Percentiles rank a stretch among this genome's conserved stretches.
Conservation (phyloP, 2,888 invertebrate species). For the Xanthia togata region DNA sequence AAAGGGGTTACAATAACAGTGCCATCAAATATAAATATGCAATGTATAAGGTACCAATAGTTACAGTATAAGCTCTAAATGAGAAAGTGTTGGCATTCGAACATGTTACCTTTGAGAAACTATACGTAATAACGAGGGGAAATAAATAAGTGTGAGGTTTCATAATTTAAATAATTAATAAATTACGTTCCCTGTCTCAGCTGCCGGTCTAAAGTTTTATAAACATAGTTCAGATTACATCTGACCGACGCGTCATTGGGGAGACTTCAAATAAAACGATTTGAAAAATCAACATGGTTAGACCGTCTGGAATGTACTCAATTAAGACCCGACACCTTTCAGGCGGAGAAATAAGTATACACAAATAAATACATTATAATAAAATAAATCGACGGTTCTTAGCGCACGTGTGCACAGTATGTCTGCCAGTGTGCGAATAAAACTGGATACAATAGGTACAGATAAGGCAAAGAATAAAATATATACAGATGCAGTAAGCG, state of each 20-base stretch:
- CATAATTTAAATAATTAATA: constrained; percentile 60
- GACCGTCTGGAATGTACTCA: constrained; percentile 89
- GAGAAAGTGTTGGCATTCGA: constrained; percentile 75
- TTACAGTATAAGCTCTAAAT: constrained; percentile 86
- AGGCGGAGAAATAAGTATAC: constrained; percentile 84
- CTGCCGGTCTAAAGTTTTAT: constrained; percentile 79
- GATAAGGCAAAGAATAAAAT: constrained; percentile 75
- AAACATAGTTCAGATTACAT: constrained; percentile 86
- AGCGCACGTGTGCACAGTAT: constrained; percentile 27
- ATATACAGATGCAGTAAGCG: constrained; percentile 83
- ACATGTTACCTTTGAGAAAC: constrained; percentile 58
- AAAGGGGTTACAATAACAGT: constrained; percentile 88
- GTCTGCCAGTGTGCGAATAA: constrained; percentile 59
- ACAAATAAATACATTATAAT: constrained; percentile 74
- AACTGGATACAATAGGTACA: constrained; percentile 66
- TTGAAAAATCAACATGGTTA: constrained; percentile 86
- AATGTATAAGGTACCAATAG: constrained; percentile 85
- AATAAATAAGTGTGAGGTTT: constrained; percentile 53
- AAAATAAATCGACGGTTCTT: constrained; percentile 64
- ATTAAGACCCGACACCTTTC: constrained; percentile 89
- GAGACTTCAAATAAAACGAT: constrained; percentile 70
- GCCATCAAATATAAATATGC: constrained; percentile 87
- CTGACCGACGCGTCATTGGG: constrained; percentile 75
- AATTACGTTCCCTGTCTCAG: constrained; percentile 62
- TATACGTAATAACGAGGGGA: constrained; percentile 57